Percentiles rank a stretch among this genome's conserved stretches.
Conservation (phyloP, 2,888 invertebrate species). For the Dastarcus helophoroides region DNA sequence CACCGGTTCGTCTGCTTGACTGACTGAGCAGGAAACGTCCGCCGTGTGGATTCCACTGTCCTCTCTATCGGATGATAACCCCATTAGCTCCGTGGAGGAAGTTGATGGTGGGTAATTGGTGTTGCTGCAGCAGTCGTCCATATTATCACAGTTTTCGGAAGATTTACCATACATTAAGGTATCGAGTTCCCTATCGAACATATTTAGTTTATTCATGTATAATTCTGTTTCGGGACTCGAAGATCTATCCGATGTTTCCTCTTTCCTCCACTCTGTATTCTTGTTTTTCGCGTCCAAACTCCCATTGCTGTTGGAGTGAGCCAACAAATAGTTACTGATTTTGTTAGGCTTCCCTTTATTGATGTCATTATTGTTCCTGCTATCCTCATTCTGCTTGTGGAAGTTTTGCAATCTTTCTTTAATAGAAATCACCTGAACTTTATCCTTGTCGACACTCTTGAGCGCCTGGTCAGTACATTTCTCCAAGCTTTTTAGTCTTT, state of each 20-base stretch:
- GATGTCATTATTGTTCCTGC: constrained; percentile 15
- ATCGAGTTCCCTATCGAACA: constrained; percentile 36
- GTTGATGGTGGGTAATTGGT: constrained; percentile 44
- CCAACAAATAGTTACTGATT: constrained; percentile 25
- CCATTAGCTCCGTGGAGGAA: constrained; percentile 48
- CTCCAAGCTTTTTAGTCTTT: constrained; percentile 57
- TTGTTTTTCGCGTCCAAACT: constrained; percentile 15
- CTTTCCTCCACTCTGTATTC: constrained; percentile 16
- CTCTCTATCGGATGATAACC: constrained; percentile 51
- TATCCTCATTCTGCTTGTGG: constrained; percentile 17
- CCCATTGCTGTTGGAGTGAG: constrained; percentile 17
- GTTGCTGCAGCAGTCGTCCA: constrained; percentile 47
- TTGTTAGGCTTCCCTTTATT: constrained; percentile 19
- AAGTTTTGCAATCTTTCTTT: constrained; percentile 23
- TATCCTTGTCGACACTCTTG: constrained; percentile 20
- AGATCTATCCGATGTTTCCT: constrained; percentile 30
- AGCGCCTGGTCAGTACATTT: constrained; percentile 48
- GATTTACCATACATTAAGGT: constrained; percentile 25
- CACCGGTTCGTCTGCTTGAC: constrained; percentile 61
- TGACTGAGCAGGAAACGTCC: constrained; percentile 61
- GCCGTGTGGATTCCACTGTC: constrained; percentile 73
- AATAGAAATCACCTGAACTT: constrained; percentile 20
- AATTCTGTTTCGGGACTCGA: constrained; percentile 46
- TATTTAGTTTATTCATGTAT: constrained; percentile 33
- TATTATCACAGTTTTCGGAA: constrained; percentile 40